Evolutionary conservation across 2,113 vertebrate genomes (phyloP), one percentile per base, ranked within the genome.

Genomic region (Vicugna pacos): DNA sequence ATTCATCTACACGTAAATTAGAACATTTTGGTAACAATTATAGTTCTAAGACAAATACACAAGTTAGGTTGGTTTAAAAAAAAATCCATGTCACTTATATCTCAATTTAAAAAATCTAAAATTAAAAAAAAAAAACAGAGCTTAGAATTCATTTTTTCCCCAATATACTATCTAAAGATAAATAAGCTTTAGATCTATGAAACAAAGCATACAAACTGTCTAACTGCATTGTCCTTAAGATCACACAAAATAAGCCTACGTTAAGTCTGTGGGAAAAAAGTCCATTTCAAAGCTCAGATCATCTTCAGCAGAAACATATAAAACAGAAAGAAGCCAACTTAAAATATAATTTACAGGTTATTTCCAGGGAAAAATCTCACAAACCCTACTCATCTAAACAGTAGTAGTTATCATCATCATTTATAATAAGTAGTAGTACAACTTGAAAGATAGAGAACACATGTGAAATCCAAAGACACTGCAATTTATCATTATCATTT

Each of bases 181-280:
- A 94, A 28, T 86, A 50, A 92, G 32, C 50, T 86, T 73, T 60
- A 89, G 22, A 76, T 50, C 54, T 81, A 73, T 32, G 89, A 13
- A 19, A 52, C 38, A 89, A 94, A 85, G 81, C n/a, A 79, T 69
- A 62, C 60, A 75, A 83, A 87, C 16, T 77, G 5, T 69, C 62
- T 91, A 93, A 90, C 38, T 42, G 81, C 9, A 69, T 10, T 84
- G 42, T 54, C 38, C 92, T 94, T 42, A 89, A 85, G 65, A 69
- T 84, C 56, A 90, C n/a, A 95, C 13, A 81, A 67, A 62, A 91
- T 6, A 84, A 95, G 28, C 32, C 60, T 86, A 92, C 42, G 69
- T 67, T 52, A 92, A 95, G 76, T 26, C 82, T 88, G 24, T 65
- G 64, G 38, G 93, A 95, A 94, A 95, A 95, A 92, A n/a, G 46